Evolutionary conservation across 2,888 invertebrate genomes (phyloP), one percentile per base, ranked within the genome.

Genomic region (Drosophila lacicola): DNA sequence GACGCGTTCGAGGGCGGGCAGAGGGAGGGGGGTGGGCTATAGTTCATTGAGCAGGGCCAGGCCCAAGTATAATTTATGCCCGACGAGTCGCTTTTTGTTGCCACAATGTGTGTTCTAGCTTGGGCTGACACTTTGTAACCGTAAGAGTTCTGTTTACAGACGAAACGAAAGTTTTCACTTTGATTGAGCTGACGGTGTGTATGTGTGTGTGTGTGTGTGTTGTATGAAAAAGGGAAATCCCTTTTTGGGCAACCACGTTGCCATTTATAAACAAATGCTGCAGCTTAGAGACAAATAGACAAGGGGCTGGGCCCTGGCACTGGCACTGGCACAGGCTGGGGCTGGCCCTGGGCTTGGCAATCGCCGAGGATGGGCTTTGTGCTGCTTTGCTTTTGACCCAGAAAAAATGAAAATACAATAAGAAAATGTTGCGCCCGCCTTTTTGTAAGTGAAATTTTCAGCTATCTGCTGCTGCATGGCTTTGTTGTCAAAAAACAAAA

Each of bases 361-460:
- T 58, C 29, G 77, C 67, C 79, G 89, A 89, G 89, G 89, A 85
- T 85, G 89, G 81, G 75, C 88, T 64, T 82, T 71, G 60, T 78
- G 29, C 0, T 78, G 63, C 50, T 53, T 77, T 78, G 71, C 89
- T 72, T 82, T 82, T 89, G 89, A 85, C 83, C 83, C 73, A 84
- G 80, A 86, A 82, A 81, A 29, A 77, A 58, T 64, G 70, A 66
- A 77, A 87, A 85, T 70, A 89, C 88, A 84, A 85, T 89, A 80
- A 88, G 84, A 89, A 89, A 85, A 89, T 87, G 72, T 77, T 79
- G 73, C 62, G 84, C 67, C 87, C 70, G 74, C 75, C 85, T 85
- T 63, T 62, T 88, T 88, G 78, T 88, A 88, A 85, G 84, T 85
- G 84, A 85, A 85, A 85, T 84, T 85, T 88, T 74, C 51, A 64